phyloP scores from a whole-genome alignment of 2,797 vertebrate genomes.

The Xenopus petersii region DNA sequence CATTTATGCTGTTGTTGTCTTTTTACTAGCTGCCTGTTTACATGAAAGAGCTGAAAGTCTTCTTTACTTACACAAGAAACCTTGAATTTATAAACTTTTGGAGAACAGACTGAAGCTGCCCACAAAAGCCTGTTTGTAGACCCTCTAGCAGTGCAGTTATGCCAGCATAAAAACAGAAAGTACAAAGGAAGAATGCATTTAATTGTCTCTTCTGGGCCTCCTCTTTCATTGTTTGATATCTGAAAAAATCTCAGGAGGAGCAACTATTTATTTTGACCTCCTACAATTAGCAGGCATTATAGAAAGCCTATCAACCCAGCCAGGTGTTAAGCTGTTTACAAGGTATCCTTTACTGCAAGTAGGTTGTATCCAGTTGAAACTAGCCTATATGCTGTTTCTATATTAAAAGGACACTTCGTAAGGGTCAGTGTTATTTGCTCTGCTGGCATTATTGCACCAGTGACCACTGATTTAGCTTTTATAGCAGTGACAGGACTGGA shows the following conservation, averaged over 20 bases:
- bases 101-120: neutral
- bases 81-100: neutral
- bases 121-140: neutral
- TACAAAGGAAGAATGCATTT: neutral
- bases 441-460: too few species aligned
- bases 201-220: neutral
- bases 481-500: too few species aligned
- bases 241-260: neutral
- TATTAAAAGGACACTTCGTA: too few species aligned
- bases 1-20: neutral
- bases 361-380: constrained; percentile 7
- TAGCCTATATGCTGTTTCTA: neutral
- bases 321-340: constrained; percentile 1
- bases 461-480: too few species aligned
- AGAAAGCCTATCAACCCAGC: neutral
- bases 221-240: constrained; percentile 1
- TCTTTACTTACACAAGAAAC: neutral
- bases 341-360: neutral
- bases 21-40: neutral
- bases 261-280: neutral
- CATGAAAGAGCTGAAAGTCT: neutral
- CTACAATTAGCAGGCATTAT: neutral
- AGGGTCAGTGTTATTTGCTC: too few species aligned
- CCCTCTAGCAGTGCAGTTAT: neutral
- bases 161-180: neutral